Percentiles rank a stretch among this genome's conserved stretches.
These are phyloP conservation scores for Corbicula japonica DNA, from an alignment of 2,888 invertebrate species.

Conservation along the genomic window DNA sequence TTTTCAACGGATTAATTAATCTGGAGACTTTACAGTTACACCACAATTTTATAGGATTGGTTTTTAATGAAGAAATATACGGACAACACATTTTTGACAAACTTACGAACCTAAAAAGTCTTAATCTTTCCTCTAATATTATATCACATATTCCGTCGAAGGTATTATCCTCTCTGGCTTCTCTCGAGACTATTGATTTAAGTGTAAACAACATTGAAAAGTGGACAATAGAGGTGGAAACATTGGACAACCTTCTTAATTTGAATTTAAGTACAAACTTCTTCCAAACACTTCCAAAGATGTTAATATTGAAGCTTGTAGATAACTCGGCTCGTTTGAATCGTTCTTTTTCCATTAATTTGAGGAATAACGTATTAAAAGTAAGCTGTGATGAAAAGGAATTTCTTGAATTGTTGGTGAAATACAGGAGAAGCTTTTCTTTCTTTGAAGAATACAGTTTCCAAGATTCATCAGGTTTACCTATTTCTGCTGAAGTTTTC, in stretches of 20 bases:
- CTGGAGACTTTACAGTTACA: constrained; percentile 11
- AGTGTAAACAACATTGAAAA: constrained; percentile 38
- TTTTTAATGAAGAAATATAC: not conserved
- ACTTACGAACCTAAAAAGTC: not conserved
- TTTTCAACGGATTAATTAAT: not conserved
- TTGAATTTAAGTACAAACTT: constrained; percentile 17
- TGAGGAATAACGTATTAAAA: constrained; percentile 37
- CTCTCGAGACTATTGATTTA: constrained; percentile 23
- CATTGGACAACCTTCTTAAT: constrained; percentile 6
- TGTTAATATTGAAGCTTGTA: constrained; percentile 2
- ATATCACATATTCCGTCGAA: constrained; percentile 17
- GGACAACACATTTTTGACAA: constrained; percentile 13
- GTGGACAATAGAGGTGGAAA: constrained; percentile 7
- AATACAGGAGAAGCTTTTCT: constrained; percentile 21
- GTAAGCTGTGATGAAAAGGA: constrained; percentile 18
- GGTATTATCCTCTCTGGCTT: constrained; percentile 6
- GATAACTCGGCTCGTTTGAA: constrained; percentile 6
- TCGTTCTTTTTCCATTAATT: constrained; percentile 21
- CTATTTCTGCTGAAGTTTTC: constrained; percentile 6
- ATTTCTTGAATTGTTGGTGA: constrained; percentile 37
- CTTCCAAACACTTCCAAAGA: constrained; percentile 7
- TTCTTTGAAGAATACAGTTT: constrained; percentile 20
- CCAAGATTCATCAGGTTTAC: not conserved
- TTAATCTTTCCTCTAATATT: constrained; percentile 37
- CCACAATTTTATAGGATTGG: constrained; percentile 19